Percentiles rank a stretch among this genome's conserved stretches.
These are phyloP conservation scores for Loripinus fragilis DNA, from an alignment of 2,888 invertebrate species.

Conservation along the genomic window DNA sequence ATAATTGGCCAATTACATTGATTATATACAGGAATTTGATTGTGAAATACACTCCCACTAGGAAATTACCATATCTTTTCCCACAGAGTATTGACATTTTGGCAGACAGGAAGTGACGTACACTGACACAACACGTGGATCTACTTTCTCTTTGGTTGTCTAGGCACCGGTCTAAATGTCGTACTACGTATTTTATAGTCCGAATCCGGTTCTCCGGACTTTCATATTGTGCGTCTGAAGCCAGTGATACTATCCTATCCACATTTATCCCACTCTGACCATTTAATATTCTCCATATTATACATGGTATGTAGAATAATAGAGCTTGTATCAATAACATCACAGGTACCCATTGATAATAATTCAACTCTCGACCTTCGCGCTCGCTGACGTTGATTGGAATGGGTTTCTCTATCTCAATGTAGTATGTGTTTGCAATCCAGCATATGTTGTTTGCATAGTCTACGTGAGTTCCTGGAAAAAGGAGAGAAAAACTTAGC, in stretches of 20 bases:
- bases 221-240: slow-evolving; percentile 83
- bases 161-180: slow-evolving; percentile 85
- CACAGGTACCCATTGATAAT: slow-evolving; percentile 84
- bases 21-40: slow-evolving; percentile 83
- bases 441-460: slow-evolving; percentile 85
- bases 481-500: neutral
- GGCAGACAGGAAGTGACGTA: slow-evolving; percentile 78
- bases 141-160: slow-evolving; percentile 80
- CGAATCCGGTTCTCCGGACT: slow-evolving; percentile 84
- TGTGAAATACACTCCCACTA: slow-evolving; percentile 83
- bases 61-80: slow-evolving; percentile 84
- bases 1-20: slow-evolving; percentile 84
- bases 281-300: slow-evolving; percentile 84
- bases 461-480: slow-evolving; percentile 82
- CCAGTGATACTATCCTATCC: slow-evolving; percentile 81
- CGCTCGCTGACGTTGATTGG: slow-evolving; percentile 65
- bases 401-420: slow-evolving; percentile 74
- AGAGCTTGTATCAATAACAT: slow-evolving; percentile 84
- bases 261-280: slow-evolving; percentile 85
- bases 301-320: slow-evolving; percentile 84
- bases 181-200: slow-evolving; percentile 84
- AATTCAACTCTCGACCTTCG: slow-evolving; percentile 76
- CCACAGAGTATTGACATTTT: slow-evolving; percentile 81
- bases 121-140: slow-evolving; percentile 77
- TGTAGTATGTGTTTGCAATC: slow-evolving; percentile 85